phyloP scores from a whole-genome alignment of 2,888 invertebrate species.

The Pseudoips prasinana region DNA sequence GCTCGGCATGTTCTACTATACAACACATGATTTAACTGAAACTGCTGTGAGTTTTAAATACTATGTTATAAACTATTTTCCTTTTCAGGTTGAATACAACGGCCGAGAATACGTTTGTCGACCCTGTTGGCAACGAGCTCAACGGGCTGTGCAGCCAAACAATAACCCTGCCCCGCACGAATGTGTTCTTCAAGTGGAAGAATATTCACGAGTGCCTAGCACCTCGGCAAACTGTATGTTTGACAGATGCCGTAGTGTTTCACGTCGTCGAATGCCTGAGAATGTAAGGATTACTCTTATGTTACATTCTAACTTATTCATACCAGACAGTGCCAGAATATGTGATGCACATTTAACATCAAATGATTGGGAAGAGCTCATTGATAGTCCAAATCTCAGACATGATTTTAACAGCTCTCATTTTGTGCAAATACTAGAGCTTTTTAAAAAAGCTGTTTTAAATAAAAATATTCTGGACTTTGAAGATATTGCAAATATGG shows the following conservation, averaged over 20 bases:
- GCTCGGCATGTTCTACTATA: constrained; percentile 1
- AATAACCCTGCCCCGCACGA: constrained; percentile 6
- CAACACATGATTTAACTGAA: not conserved
- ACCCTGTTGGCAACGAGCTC: constrained; percentile 11
- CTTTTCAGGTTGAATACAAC: constrained; percentile 7
- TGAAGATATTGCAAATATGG: constrained; percentile 15
- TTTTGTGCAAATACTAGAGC: too few relatives aligned
- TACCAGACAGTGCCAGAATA: too few relatives aligned
- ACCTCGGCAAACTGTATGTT: constrained; percentile 5
- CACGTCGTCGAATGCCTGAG: not conserved
- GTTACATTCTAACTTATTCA: too few relatives aligned
- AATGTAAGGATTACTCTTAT: too few relatives aligned
- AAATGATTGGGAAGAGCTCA: too few relatives aligned
- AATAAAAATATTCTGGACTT: too few relatives aligned
- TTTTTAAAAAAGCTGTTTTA: too few relatives aligned
- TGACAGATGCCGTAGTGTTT: constrained; percentile 1
- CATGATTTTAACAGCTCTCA: too few relatives aligned
- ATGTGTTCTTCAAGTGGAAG: constrained; percentile 9
- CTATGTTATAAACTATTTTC: not conserved
- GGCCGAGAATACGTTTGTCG: constrained; percentile 8
- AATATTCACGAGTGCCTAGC: constrained; percentile 10
- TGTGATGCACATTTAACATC: too few relatives aligned
- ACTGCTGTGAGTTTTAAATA: not conserved
- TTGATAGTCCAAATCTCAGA: too few relatives aligned
- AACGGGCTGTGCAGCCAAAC: constrained; percentile 7